phyloP scores from a whole-genome alignment of 2,797 vertebrate species.

The Onychomys leucogaster region DNA sequence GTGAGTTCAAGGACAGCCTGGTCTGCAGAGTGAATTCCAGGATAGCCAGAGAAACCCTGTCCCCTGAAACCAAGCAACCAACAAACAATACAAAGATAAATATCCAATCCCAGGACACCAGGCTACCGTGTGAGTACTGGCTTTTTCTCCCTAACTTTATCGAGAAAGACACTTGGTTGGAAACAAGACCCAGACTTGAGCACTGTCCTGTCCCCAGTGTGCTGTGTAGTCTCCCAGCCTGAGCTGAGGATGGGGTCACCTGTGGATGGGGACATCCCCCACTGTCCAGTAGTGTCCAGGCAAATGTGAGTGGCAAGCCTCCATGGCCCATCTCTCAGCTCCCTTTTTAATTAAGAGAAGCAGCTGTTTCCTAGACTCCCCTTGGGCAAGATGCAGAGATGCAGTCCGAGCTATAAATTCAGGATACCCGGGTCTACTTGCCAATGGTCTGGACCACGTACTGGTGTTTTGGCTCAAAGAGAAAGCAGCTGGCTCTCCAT shows the following conservation, averaged over 20 bases:
- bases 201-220: not conserved
- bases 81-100: fast-evolving
- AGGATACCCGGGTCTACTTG: slow-evolving; percentile 16
- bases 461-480: slow-evolving; percentile 44
- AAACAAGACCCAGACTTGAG: not conserved
- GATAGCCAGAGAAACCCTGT: not conserved
- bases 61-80: not conserved
- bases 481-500: slow-evolving; percentile 26
- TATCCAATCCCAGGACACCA: not conserved
- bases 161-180: slow-evolving; percentile 5
- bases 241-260: not conserved
- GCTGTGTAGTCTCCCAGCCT: not conserved
- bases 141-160: not conserved
- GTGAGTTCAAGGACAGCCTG: not conserved
- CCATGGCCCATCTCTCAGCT: not conserved
- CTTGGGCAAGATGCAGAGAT: not conserved
- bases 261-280: not conserved
- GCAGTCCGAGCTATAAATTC: not conserved
- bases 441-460: not conserved
- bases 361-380: slow-evolving; percentile 52
- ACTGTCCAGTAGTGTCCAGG: not conserved
- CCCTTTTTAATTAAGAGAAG: slow-evolving; percentile 57
- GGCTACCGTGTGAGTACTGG: fast-evolving
- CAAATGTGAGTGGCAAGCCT: not conserved
- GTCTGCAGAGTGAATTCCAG: not conserved